A percentile compares a stretch with the other conserved stretches of the same genome.
Conservation (phyloP, 2,113 vertebrate genomes). For the Hippoglossus stenolepis region DNA sequence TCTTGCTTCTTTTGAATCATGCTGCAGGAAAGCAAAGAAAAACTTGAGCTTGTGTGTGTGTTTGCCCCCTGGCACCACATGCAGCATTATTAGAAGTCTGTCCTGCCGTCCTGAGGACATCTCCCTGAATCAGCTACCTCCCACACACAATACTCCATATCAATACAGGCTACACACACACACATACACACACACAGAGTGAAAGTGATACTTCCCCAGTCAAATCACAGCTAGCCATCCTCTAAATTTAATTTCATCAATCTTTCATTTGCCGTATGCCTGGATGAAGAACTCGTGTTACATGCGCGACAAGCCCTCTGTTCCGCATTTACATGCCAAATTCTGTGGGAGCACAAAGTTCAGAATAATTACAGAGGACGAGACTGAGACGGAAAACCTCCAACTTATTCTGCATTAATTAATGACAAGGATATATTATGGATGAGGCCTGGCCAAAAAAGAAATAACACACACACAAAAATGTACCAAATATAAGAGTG, state of each 20-base stretch:
- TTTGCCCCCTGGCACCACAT: slow-evolving; percentile 63
- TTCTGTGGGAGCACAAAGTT: slow-evolving; percentile 26
- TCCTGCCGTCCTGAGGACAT: slow-evolving; percentile 58
- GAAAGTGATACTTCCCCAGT: slow-evolving; percentile 43
- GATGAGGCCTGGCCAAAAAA: slow-evolving; percentile 29
- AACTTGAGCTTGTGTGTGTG: slow-evolving; percentile 18
- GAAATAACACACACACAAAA: slow-evolving; percentile 11
- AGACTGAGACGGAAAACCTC: slow-evolving; percentile 13
- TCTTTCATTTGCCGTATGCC: slow-evolving; percentile 36
- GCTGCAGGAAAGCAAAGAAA: slow-evolving; percentile 25
- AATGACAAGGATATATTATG: slow-evolving; percentile 49
- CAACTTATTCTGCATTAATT: slow-evolving; percentile 38
- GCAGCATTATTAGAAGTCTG: slow-evolving; percentile 73
- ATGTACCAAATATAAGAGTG: slow-evolving; percentile 25
- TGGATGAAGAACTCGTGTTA: slow-evolving; percentile 21
- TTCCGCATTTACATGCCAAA: slow-evolving; percentile 22
- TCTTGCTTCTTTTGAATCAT: slow-evolving; percentile 43
- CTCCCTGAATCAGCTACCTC: slow-evolving; percentile 59
- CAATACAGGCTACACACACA: slow-evolving; percentile 43
- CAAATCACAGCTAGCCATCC: slow-evolving; percentile 34
- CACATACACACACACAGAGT: not conserved
- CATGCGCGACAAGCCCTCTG: slow-evolving; percentile 9
- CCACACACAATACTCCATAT: slow-evolving; percentile 39
- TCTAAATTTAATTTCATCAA: slow-evolving; percentile 48
- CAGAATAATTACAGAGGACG: slow-evolving; percentile 14